A percentile compares a stretch with the other conserved stretches of the same genome.
phyloP scores from a whole-genome alignment of 2,113 vertebrate species.

The Bufo gargarizans region DNA sequence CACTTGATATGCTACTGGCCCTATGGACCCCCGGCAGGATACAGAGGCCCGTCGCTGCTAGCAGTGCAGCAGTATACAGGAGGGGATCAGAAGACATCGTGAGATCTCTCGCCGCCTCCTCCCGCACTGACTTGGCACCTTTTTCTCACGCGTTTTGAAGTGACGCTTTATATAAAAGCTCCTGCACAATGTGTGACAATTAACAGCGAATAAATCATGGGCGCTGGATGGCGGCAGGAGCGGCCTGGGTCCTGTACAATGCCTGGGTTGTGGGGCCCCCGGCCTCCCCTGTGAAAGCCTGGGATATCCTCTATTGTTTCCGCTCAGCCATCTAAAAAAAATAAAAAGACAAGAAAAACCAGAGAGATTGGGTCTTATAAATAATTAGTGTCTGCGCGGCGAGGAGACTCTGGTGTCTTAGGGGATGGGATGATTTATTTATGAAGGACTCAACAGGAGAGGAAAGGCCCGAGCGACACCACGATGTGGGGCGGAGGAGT shows the following conservation, averaged over 20 bases:
- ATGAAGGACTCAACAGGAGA: constrained; percentile 38
- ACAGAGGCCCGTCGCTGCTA: neutral
- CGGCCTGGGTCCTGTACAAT: neutral
- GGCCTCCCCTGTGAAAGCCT: neutral
- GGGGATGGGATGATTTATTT: constrained; percentile 39
- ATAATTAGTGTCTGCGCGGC: constrained; percentile 36
- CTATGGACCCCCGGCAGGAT: neutral
- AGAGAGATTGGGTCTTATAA: constrained; percentile 35
- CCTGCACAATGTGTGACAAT: neutral
- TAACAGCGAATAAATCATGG: neutral
- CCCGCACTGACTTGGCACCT: neutral
- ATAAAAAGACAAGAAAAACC: neutral
- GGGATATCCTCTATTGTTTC: constrained; percentile 23
- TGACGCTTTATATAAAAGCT: neutral
- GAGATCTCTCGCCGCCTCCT: too few species aligned
- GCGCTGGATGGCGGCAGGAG: neutral
- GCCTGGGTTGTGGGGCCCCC: neutral
- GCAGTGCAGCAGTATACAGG: neutral
- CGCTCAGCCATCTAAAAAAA: constrained; percentile 1
- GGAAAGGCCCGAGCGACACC: constrained; percentile 11
- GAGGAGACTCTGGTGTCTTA: neutral
- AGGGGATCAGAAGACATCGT: too few species aligned
- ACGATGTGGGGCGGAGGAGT: neutral
- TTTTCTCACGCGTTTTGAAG: neutral
- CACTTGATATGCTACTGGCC: too few species aligned